Percentiles rank a stretch among this genome's conserved stretches.
These are phyloP conservation scores for Drosophila insularis DNA, from an alignment of 1,140 invertebrate genomes.

Conservation along the genomic window DNA sequence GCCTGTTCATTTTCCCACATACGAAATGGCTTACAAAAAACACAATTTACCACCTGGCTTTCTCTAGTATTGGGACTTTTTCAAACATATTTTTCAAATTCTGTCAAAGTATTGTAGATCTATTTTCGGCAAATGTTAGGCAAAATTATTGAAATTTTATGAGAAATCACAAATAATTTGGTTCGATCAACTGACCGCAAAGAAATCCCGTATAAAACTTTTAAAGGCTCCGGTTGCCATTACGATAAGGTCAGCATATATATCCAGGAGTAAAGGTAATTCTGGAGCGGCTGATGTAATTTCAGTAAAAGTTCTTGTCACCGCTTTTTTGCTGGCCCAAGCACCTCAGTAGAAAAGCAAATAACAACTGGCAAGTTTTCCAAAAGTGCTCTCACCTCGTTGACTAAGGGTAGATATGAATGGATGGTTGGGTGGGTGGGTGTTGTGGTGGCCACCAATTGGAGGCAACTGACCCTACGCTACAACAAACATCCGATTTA, in stretches of 20 bases:
- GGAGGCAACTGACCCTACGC: slow-evolving; percentile 62
- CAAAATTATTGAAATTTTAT: slow-evolving; percentile 17
- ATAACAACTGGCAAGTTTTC: slow-evolving; percentile 65
- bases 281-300: slow-evolving; percentile 20
- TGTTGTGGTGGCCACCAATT: slow-evolving; percentile 37
- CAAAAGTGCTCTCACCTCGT: slow-evolving; percentile 39
- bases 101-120: slow-evolving; percentile 34
- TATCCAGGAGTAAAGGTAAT: slow-evolving; percentile 14
- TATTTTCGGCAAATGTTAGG: slow-evolving; percentile 8
- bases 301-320: slow-evolving; percentile 17
- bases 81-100: slow-evolving; percentile 29
- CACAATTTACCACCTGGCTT: neutral
- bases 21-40: slow-evolving; percentile 35
- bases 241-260: slow-evolving; percentile 2
- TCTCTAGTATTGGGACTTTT: neutral
- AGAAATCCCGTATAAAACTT: slow-evolving; percentile 75
- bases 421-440: slow-evolving; percentile 12
- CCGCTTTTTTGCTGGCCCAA: slow-evolving; percentile 14
- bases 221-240: slow-evolving; percentile 75
- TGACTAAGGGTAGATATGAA: slow-evolving; percentile 9
- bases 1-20: slow-evolving; percentile 24
- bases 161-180: slow-evolving; percentile 3
- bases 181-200: slow-evolving; percentile 67
- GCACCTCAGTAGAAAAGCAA: slow-evolving; percentile 50
- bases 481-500: no score